These are phyloP conservation scores for Muntiacus muntjak DNA, from an alignment of 2,113 vertebrate species.

Conservation along the genomic window DNA sequence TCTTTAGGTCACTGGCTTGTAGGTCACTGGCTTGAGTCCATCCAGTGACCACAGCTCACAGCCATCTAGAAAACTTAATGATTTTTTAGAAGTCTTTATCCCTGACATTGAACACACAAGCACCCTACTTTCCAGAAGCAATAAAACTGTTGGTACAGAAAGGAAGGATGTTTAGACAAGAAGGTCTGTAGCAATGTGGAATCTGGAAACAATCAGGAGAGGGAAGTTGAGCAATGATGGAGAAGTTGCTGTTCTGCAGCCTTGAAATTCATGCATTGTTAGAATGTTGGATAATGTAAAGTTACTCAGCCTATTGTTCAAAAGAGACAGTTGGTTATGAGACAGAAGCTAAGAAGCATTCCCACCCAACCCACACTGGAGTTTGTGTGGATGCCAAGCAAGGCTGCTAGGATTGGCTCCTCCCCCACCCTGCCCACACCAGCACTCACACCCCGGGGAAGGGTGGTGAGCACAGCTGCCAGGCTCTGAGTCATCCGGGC, in stretches of 20 bases:
- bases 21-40: neutral
- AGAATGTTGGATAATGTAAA: neutral
- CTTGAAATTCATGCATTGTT: neutral
- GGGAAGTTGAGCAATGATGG: constrained; percentile 27
- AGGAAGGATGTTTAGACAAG: neutral
- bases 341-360: neutral
- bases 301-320: neutral
- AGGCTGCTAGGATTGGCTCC: neutral
- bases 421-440: neutral
- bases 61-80: neutral
- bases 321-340: neutral
- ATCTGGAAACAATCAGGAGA: constrained; percentile 51
- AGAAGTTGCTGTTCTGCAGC: neutral
- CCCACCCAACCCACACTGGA: neutral
- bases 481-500: constrained; percentile 54
- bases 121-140: neutral
- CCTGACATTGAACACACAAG: neutral
- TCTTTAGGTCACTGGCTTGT: neutral
- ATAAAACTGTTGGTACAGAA: neutral
- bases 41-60: neutral
- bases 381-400: neutral
- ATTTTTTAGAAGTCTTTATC: neutral
- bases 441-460: neutral
- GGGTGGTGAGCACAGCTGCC: neutral
- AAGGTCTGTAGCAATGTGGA: neutral